Evolutionary conservation across 2,113 vertebrate genomes (phyloP).

Genomic region (Delphinus delphis): DNA sequence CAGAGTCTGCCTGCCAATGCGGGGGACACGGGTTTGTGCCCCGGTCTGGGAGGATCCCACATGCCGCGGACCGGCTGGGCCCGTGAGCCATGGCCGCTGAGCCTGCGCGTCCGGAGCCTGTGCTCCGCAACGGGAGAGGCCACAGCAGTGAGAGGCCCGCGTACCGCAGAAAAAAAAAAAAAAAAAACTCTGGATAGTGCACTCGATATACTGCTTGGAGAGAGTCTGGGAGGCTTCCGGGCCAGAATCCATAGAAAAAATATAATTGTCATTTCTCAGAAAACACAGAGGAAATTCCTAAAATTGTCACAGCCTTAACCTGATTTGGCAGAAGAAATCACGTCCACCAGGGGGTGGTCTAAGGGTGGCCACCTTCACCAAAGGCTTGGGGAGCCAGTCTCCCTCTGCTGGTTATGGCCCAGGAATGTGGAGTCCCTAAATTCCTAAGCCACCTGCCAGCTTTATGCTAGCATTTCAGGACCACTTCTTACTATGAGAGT

Average conservation of each 20-base stretch:
- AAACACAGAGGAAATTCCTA: neutral
- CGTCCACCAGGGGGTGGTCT: neutral
- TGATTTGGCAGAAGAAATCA: neutral
- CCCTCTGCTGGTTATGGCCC: neutral
- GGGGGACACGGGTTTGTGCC: too few relatives aligned
- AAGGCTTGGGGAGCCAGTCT: neutral
- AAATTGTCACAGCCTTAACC: neutral
- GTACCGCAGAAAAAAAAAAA: too few relatives aligned
- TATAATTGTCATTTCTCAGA: neutral
- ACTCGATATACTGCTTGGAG: neutral
- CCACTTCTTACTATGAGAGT: neutral
- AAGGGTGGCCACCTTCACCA: neutral
- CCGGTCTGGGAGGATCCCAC: too few relatives aligned
- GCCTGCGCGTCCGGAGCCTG: too few relatives aligned
- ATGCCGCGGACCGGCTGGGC: too few relatives aligned
- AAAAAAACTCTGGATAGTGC: neutral
- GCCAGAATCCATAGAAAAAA: neutral
- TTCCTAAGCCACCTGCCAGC: neutral
- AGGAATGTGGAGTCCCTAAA: neutral
- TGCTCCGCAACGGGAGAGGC: too few relatives aligned
- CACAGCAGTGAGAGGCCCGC: too few relatives aligned
- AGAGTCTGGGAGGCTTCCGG: neutral
- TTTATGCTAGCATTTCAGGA: neutral
- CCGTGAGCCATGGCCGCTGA: too few relatives aligned
- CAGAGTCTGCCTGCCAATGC: too few relatives aligned